Percentiles rank a stretch among this genome's conserved stretches.
phyloP scores from a whole-genome alignment of 2,113 vertebrate species.

The Hyaena hyaena region DNA sequence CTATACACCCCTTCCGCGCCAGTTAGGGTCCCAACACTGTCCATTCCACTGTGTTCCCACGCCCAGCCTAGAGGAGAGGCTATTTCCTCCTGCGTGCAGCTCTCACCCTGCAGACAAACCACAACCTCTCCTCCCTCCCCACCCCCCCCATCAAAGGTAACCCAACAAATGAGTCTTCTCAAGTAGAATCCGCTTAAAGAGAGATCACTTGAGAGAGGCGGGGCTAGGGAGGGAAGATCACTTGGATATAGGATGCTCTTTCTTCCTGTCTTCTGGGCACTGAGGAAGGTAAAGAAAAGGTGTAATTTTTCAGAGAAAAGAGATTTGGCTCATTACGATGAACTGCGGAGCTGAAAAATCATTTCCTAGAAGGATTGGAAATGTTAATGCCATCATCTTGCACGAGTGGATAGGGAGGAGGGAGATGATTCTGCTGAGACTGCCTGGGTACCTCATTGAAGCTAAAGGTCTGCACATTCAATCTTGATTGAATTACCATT shows the following conservation, averaged over 20 bases:
- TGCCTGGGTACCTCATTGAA: conserved; percentile 61
- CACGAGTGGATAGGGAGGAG: conserved; percentile 50
- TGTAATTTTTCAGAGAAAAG: conserved; percentile 75
- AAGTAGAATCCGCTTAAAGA: background rate
- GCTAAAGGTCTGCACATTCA: conserved; percentile 71
- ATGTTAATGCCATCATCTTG: conserved; percentile 81
- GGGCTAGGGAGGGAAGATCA: background rate
- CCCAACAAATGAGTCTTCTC: background rate
- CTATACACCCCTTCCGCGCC: background rate
- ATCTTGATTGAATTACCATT: conserved; percentile 59
- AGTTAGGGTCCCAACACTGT: background rate
- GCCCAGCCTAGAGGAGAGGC: background rate
- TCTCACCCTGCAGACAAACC: conserved; percentile 1
- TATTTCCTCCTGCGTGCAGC: background rate
- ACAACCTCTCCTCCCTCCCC: background rate
- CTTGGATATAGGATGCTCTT: conserved; percentile 49
- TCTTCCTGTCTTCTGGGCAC: conserved; percentile 46
- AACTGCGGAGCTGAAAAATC: conserved; percentile 74
- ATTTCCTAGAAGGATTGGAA: conserved; percentile 73
- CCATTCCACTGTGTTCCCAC: background rate
- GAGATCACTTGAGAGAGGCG: conserved; percentile 14
- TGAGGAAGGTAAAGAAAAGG: conserved; percentile 58
- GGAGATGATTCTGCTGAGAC: background rate
- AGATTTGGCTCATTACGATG: conserved; percentile 75
- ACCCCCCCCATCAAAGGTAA: background rate